Evolutionary conservation across 2,113 vertebrate genomes (phyloP), one percentile per base, ranked within the genome.

Genomic region (Nycticryphes semicollaris): DNA sequence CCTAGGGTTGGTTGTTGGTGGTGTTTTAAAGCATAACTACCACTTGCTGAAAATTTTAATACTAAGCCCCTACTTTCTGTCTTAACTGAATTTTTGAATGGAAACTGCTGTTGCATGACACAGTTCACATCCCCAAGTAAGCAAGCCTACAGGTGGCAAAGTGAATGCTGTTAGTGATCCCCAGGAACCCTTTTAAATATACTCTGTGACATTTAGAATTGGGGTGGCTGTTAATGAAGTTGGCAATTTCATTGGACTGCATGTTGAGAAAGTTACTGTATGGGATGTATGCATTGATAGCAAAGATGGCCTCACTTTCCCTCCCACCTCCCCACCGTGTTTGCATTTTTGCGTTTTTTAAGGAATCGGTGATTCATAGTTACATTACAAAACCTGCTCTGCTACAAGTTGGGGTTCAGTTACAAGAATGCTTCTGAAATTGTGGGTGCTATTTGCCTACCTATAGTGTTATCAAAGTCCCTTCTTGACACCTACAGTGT

Each of bases 1-100:
- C 39, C 6, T 30, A 17, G 24, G 19, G 7, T 0, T 2, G 17
- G n/a, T n/a, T n/a, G n/a, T n/a, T n/a, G n/a, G n/a, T n/a, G n/a
- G n/a, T n/a, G n/a, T n/a, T n/a, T n/a, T 45, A 45, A 69, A 81
- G 27, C 11, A 3, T 68, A 47, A 70, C 17, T 50, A 20, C 35
- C 18, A 16, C 25, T 41, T 67, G 39, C 45, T 89, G 35, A 89
- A 57, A 28, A 45, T 73, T 28, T 51, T 35, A 39, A 50, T 81
- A 70, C 33, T 56, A 53, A 4, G 22, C 14, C 47, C 33, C 12
- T 39, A 1, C 22, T 86, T 70, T 6, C 27, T 33, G 7, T 31
- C n/a, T 67, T 64, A 64, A 24, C 14, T 84, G 66, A 28, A 35
- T 94, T 89, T 84, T 39, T 77, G 76, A 89, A 78, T 66, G 69